Evolutionary conservation across 2,113 vertebrate genomes (phyloP).

Genomic region (Etheostoma cragini): DNA sequence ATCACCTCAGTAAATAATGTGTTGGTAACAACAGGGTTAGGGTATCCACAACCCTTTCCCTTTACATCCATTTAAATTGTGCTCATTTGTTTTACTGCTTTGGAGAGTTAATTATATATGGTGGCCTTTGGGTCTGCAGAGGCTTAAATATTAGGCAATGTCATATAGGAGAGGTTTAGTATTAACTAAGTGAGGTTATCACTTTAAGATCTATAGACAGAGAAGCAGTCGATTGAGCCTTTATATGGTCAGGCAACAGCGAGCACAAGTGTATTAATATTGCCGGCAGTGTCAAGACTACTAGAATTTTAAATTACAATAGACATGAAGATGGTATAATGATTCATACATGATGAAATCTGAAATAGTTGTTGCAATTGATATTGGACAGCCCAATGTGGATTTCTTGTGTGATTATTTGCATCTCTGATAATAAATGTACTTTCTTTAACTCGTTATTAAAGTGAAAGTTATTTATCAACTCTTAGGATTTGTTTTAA

Average conservation of each 20-base stretch:
- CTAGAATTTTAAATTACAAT: not conserved
- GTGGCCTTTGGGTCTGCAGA: conserved; percentile 49
- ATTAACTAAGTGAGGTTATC: conserved; percentile 71
- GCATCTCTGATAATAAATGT: not conserved
- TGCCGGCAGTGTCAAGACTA: not conserved
- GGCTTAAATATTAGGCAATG: conserved; percentile 77
- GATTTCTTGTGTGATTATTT: conserved; percentile 3
- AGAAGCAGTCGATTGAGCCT: conserved; percentile 5
- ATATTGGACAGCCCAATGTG: not conserved
- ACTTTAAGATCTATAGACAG: conserved; percentile 44
- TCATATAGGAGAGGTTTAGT: conserved; percentile 64
- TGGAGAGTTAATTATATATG: conserved; percentile 29
- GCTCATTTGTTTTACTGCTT: conserved; percentile 38
- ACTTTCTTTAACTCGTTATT: not conserved
- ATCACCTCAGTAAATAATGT: not conserved
- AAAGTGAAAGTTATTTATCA: not conserved
- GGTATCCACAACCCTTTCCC: too few relatives aligned
- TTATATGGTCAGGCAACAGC: conserved; percentile 11
- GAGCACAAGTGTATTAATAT: not conserved
- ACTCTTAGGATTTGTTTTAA: not conserved
- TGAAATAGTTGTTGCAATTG: not conserved
- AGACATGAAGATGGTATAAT: not conserved
- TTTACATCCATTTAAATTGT: conserved; percentile 7
- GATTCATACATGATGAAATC: not conserved
- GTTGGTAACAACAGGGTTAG: too few relatives aligned